phyloP scores from a whole-genome alignment of 2,888 invertebrate genomes.

The Napeogenes sylphis region DNA sequence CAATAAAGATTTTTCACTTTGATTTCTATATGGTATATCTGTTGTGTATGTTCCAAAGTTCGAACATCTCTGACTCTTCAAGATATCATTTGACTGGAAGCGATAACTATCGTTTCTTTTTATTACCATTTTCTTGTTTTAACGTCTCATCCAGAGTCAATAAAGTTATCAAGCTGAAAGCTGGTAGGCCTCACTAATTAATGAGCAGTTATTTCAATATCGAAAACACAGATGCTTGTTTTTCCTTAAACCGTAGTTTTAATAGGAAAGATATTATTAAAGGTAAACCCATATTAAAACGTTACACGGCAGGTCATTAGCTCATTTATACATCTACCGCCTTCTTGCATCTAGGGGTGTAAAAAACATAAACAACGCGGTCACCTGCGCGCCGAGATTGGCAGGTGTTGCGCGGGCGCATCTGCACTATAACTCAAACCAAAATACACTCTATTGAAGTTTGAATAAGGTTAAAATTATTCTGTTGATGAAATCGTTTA shows the following conservation, averaged over 20 bases:
- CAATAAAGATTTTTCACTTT: too few species aligned
- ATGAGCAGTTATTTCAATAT: too few species aligned
- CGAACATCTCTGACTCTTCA: too few species aligned
- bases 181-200: too few species aligned
- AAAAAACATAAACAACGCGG: conserved; percentile 66
- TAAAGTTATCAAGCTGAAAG: too few species aligned
- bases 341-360: conserved; percentile 25
- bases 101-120: too few species aligned
- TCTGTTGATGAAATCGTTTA: not conserved
- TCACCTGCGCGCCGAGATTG: conserved; percentile 72
- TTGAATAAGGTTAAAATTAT: conserved; percentile 16
- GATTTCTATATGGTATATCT: too few species aligned
- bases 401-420: conserved; percentile 64
- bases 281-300: conserved; percentile 18
- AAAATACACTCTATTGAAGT: conserved; percentile 15
- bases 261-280: conserved; percentile 8
- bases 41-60: too few species aligned
- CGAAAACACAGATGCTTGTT: not conserved
- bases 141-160: not conserved
- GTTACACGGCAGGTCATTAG: conserved; percentile 18
- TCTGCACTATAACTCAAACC: conserved; percentile 46
- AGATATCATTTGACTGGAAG: too few species aligned
- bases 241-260: not conserved
- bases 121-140: not conserved
- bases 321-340: conserved; percentile 22